A percentile compares a stretch with the other conserved stretches of the same genome.
phyloP scores from a whole-genome alignment of 2,797 vertebrate genomes.

The Xenentodon cancila region DNA sequence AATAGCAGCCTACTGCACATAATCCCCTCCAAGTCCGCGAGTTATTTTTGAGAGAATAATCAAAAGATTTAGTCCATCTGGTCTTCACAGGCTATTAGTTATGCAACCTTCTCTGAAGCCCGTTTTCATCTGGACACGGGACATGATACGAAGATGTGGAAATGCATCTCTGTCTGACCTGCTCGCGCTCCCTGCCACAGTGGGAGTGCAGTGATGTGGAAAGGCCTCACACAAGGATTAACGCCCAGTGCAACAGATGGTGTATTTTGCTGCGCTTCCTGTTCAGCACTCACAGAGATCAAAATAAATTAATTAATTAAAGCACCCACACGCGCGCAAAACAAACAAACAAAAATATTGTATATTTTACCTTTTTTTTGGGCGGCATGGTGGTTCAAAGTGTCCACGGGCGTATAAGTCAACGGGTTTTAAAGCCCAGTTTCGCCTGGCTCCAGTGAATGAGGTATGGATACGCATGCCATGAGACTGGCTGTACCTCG shows the following conservation, averaged over 20 bases:
- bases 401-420: slow-evolving; percentile 40
- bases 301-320: too few relatives aligned
- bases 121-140: slow-evolving; percentile 36
- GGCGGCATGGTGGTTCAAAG: slow-evolving; percentile 75
- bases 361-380: slow-evolving; percentile 82
- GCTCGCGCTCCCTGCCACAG: slow-evolving; percentile 23
- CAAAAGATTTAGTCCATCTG: slow-evolving; percentile 22
- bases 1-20: too few relatives aligned
- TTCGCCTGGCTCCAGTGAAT: slow-evolving; percentile 44
- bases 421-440: slow-evolving; percentile 28
- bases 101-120: slow-evolving; percentile 47
- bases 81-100: slow-evolving; percentile 35
- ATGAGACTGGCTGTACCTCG: slow-evolving; percentile 28
- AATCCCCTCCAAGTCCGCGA: background rate
- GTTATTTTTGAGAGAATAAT: background rate
- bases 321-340: slow-evolving; percentile 2
- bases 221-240: slow-evolving; percentile 80
- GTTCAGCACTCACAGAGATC: slow-evolving; percentile 21
- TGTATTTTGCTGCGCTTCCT: slow-evolving; percentile 64
- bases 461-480: slow-evolving; percentile 29
- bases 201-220: slow-evolving; percentile 64
- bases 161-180: slow-evolving; percentile 27
- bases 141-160: slow-evolving; percentile 44
- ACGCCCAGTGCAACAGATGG: slow-evolving; percentile 79
- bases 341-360: background rate